A percentile compares a stretch with the other conserved stretches of the same genome.
phyloP scores from a whole-genome alignment of 2,888 invertebrate species.

The Creontiades dilutus region DNA sequence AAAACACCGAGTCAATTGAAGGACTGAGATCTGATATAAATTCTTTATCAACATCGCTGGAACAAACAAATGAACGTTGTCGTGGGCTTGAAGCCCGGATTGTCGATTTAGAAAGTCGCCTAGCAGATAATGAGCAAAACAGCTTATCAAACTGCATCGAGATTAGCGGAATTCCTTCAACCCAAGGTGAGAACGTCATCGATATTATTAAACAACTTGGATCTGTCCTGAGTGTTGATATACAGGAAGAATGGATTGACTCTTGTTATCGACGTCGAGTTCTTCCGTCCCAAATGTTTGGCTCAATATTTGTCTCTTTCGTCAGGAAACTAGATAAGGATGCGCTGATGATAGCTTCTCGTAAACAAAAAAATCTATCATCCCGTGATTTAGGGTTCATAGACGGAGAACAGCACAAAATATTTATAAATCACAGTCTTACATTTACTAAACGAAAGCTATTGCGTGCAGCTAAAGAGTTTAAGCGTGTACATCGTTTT shows the following conservation, averaged over 20 bases:
- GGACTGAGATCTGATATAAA: background rate
- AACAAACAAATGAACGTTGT: background rate
- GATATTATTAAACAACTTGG: conserved; percentile 28
- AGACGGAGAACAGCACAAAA: conserved; percentile 25
- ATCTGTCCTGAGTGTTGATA: background rate
- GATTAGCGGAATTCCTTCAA: background rate
- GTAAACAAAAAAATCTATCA: background rate
- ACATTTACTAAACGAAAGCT: background rate
- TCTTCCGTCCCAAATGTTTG: background rate
- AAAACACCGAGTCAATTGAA: background rate
- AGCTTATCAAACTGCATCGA: background rate
- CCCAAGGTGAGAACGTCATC: background rate
- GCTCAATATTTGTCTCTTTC: background rate
- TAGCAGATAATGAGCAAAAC: background rate
- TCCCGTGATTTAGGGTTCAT: conserved; percentile 50
- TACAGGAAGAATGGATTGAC: background rate
- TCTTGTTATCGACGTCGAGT: background rate
- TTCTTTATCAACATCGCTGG: background rate
- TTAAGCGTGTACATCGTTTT: conserved; percentile 18
- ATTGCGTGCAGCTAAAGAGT: conserved; percentile 5
- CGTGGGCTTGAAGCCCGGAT: background rate
- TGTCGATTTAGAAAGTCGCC: background rate
- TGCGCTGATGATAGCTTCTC: background rate
- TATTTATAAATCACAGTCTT: conserved; percentile 54
- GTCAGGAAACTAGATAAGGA: background rate